Base-by-base conservation (phyloP, 2,113 vertebrate species). In the Melanotaenia duboulayi region DNA sequence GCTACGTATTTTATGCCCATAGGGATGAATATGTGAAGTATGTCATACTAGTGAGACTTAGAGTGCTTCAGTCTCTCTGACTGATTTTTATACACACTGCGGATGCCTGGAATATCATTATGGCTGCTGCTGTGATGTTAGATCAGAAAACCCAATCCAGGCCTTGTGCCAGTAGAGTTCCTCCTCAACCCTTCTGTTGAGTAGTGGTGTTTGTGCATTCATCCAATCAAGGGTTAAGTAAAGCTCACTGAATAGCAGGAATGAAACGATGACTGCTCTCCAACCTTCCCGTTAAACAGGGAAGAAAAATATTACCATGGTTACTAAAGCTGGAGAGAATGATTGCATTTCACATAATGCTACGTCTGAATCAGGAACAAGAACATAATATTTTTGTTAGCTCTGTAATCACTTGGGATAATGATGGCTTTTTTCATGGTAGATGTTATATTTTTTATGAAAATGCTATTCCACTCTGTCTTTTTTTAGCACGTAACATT, bases 221-320 rank as follows among this genome's bases (percentile, higher is more conserved):
- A 14, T 68, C 11, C 40, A 42, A 44, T 72, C 7, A 60, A 7
- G 66, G 40, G 63, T 75, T 68, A 64, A 14, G 54, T 54, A 28
- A 50, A n/a, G 70, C 67, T 54, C 13, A 14, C 46, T 37, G 28
- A 52, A 25, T 28, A 28, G 28, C 42, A 65, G 59, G 14, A 20
- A n/a, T 32, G 42, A n/a, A 54, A 11, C 7, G 56, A 63, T 13
- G 39, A 42, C 17, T 74, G 39, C 9, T 73, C 17, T 71, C 46
- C 19, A 3, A 35, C 1, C 32, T 11, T 23, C n/a, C 14, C 3
- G 7, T 58, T 39, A 65, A 52, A 67, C 48, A 65, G 25, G 20
- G n/a, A n/a, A n/a, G n/a, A n/a, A n/a, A n/a, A n/a, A n/a, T 83
- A 68, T 72, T 66, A 44, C 49, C 16, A 76, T 68, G 75, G 67